Conservation (phyloP, 64 coral and sea anemone species). For the Platygyra sinensis region DNA sequence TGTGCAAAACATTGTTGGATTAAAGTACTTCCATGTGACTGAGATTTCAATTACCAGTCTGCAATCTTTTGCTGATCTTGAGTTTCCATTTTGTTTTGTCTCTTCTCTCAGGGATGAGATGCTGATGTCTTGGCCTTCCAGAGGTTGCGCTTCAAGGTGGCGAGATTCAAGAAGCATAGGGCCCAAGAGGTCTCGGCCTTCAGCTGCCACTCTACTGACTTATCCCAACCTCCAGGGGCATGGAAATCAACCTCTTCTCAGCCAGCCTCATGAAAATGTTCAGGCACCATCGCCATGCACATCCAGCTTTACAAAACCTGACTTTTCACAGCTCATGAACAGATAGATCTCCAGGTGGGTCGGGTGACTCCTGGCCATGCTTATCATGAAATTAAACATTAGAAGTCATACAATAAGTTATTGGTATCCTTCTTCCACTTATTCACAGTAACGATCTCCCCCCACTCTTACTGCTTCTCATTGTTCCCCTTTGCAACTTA, state of each 20-base stretch:
- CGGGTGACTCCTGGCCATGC: no score
- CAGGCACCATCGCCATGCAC: background rate
- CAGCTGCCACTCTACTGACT: background rate
- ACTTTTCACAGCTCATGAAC: background rate
- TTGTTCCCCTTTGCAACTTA: no score
- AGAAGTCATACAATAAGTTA: no score
- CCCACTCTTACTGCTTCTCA: no score
- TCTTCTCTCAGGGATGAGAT: background rate
- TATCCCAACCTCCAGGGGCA: background rate
- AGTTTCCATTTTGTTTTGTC: background rate
- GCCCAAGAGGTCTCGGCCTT: background rate
- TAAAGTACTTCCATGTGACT: no score
- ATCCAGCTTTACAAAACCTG: slow-evolving; percentile 8
- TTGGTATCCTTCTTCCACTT: no score
- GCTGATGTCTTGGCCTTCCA: background rate
- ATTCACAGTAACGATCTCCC: no score
- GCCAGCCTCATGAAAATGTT: background rate
- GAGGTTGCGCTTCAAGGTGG: background rate
- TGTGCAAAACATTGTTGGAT: no score
- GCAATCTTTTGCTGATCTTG: no score
- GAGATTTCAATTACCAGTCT: no score
- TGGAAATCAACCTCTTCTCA: background rate
- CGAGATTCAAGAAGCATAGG: background rate
- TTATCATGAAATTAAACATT: background rate
- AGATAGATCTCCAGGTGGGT: background rate